Evolutionary conservation across 1,140 invertebrate species (phyloP), one percentile per base, ranked within the genome.

Genomic region (Caerostris extrusa): DNA sequence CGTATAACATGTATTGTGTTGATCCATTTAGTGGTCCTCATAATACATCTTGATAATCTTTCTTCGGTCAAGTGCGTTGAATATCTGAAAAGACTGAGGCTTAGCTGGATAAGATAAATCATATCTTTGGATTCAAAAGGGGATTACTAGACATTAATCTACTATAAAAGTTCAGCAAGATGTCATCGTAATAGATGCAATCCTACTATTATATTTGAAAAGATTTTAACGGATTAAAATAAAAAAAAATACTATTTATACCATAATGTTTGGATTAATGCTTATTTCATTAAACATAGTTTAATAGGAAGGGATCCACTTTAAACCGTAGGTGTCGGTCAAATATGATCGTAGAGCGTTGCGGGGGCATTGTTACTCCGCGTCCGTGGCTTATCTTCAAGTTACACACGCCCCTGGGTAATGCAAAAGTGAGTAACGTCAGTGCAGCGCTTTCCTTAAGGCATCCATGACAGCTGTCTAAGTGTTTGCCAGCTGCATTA

Each of bases 1-100:
- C 71, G 71, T 77, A 10, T 8, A 50, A 34, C 10, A 77, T 14
- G 71, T 14, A 77, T 77, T 77, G 71, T 77, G 71, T 77, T 77
- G 71, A 77, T 77, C 71, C 71, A 77, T 77, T 77, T 77, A 77
- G 71, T 77, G 14, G 5, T 7, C 10, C 71, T 19, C 17, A 0
- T 50, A 12, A 77, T 53, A 77, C 71, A 77, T 77, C 71, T 50
- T 77, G 19, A 77, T 53, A 53, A 77, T 77, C 71, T 77, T 77
- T 53, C 71, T 53, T 19, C 34, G 71, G 34, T 53, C 71, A 50
- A 71, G 71, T 53, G 71, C 71, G 50, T 77, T 77, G 71, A 77
- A 77, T 53, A 77, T 77, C 71, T 77, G 71, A 77, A 77, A 77
- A 53, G 71, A 77, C 50, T 34, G 4, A 19, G 53, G 71, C 71